A percentile compares a stretch with the other conserved stretches of the same genome.
Evolutionary conservation across 2,113 vertebrate genomes (phyloP).

Genomic region (Synchiropus splendidus): DNA sequence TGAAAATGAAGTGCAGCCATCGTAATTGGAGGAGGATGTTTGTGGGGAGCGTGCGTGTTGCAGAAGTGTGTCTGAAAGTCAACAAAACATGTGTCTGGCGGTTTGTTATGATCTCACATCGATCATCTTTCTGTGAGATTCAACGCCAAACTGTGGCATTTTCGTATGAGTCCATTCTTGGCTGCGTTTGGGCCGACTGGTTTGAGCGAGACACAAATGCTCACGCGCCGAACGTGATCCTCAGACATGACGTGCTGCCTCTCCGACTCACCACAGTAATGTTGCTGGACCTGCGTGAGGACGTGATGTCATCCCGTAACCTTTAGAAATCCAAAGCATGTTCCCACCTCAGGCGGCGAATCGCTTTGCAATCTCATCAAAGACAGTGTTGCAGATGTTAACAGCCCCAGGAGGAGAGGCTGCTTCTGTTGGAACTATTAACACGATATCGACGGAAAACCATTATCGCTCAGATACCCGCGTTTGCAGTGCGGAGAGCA

Average conservation of each 20-base stretch:
- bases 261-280: conserved; percentile 46
- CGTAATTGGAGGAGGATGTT: too few relatives aligned
- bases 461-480: conserved; percentile 31
- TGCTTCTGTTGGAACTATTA: conserved; percentile 43
- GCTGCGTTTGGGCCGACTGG: too few relatives aligned
- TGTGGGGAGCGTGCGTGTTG: too few relatives aligned
- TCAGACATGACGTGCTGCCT: conserved; percentile 46
- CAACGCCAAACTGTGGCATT: too few relatives aligned
- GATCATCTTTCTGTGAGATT: too few relatives aligned
- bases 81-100: too few relatives aligned
- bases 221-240: too few relatives aligned
- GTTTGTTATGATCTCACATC: too few relatives aligned
- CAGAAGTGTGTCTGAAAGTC: too few relatives aligned
- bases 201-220: too few relatives aligned
- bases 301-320: conserved; percentile 54
- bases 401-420: conserved; percentile 10
- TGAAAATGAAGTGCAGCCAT: too few relatives aligned
- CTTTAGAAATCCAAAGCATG: conserved; percentile 28
- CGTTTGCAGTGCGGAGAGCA: conserved; percentile 44
- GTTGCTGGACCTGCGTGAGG: conserved; percentile 40
- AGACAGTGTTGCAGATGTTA: conserved; percentile 30
- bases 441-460: conserved; percentile 29
- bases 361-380: conserved; percentile 32
- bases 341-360: conserved; percentile 19
- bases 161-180: too few relatives aligned